Conservation (phyloP, 2,888 invertebrate species). For the Ecliptopera silaceata region DNA sequence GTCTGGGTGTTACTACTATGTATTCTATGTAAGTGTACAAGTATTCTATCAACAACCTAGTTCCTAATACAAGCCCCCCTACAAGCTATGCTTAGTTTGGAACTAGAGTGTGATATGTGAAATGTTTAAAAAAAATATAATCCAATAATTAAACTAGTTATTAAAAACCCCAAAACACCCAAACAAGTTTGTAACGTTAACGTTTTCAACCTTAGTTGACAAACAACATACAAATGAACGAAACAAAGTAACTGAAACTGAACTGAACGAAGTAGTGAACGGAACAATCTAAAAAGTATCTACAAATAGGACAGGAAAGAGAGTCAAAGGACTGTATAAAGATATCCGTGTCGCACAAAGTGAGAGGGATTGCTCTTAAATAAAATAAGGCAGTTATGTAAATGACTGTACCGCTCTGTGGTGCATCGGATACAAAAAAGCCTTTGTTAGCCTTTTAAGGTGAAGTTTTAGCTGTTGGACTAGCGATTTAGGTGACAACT, state of each 20-base stretch:
- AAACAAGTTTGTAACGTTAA: background rate
- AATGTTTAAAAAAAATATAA: too few relatives aligned
- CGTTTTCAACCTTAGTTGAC: background rate
- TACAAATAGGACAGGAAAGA: conserved; percentile 33
- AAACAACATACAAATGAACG: background rate
- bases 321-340: conserved; percentile 55
- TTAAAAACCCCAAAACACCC: too few relatives aligned
- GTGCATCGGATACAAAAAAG: conserved; percentile 64
- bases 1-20: too few relatives aligned
- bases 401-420: conserved; percentile 61
- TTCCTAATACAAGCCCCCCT: too few relatives aligned
- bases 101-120: too few relatives aligned
- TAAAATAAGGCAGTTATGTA: conserved; percentile 75
- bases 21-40: too few relatives aligned
- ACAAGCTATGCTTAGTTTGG: too few relatives aligned
- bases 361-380: conserved; percentile 61
- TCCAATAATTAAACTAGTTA: too few relatives aligned
- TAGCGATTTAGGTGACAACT: conserved; percentile 22
- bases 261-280: too few relatives aligned
- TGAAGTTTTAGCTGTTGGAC: conserved; percentile 22
- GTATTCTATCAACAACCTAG: too few relatives aligned
- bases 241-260: background rate
- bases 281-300: background rate
- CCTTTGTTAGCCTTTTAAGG: conserved; percentile 55
- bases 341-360: conserved; percentile 60